Evolutionary conservation across 2,888 invertebrate genomes (phyloP).

Genomic region (Balanococcus diminutus): DNA sequence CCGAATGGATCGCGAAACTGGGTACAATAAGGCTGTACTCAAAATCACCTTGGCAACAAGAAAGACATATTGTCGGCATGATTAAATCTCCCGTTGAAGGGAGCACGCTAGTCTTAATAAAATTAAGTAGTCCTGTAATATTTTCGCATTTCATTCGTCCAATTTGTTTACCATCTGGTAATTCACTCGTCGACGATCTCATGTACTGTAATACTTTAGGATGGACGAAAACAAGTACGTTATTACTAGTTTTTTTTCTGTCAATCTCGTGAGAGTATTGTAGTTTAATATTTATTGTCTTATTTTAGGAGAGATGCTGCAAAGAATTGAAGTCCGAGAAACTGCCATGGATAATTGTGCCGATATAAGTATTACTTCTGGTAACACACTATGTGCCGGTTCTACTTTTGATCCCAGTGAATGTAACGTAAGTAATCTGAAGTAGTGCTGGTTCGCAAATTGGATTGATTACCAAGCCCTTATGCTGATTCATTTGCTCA

Average conservation of each 20-base stretch:
- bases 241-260: too few relatives aligned
- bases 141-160: slow-evolving; percentile 83
- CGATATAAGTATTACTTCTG: slow-evolving; percentile 82
- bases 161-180: slow-evolving; percentile 75
- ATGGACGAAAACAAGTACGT: slow-evolving; percentile 80
- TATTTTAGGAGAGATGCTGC: slow-evolving; percentile 71
- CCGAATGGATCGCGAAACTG: slow-evolving; percentile 83
- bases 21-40: slow-evolving; percentile 78
- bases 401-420: slow-evolving; percentile 79
- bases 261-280: slow-evolving; percentile 50
- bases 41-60: slow-evolving; percentile 86
- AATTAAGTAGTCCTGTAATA: slow-evolving; percentile 77
- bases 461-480: too few relatives aligned
- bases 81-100: slow-evolving; percentile 89
- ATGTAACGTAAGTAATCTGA: slow-evolving; percentile 79
- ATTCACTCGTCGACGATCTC: slow-evolving; percentile 61
- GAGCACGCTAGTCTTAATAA: slow-evolving; percentile 80
- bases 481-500: too few relatives aligned
- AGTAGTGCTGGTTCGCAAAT: too few relatives aligned
- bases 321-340: slow-evolving; percentile 77
- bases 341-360: slow-evolving; percentile 82
- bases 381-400: slow-evolving; percentile 83
- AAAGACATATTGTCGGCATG: slow-evolving; percentile 81
- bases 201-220: slow-evolving; percentile 81
- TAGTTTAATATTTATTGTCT: background rate